Percentiles rank a stretch among this genome's conserved stretches.
Conservation (phyloP, 2,888 invertebrate genomes). For the Eristalinus sepulchralis region DNA sequence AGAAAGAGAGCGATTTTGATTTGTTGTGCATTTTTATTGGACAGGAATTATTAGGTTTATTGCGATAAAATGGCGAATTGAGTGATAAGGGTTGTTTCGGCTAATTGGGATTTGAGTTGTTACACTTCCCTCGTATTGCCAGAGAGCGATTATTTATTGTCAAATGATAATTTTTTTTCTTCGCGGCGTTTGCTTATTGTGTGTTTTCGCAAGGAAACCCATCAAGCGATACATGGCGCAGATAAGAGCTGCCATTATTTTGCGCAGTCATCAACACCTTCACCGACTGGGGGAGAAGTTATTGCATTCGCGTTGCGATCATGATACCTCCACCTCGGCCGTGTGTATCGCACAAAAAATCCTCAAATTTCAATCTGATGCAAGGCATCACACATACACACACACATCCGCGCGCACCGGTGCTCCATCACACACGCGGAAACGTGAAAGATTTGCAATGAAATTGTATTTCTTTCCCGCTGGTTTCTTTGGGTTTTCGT, state of each 20-base stretch:
- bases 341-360: slow-evolving; percentile 49
- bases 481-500: slow-evolving; percentile 52
- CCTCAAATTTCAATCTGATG: slow-evolving; percentile 66
- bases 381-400: slow-evolving; percentile 9
- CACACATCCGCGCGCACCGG: too few species aligned
- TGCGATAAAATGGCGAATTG: slow-evolving; percentile 72
- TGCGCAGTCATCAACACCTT: slow-evolving; percentile 41
- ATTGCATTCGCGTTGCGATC: slow-evolving; percentile 50
- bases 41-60: slow-evolving; percentile 72
- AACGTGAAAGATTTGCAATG: slow-evolving; percentile 48
- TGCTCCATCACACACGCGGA: slow-evolving; percentile 19
- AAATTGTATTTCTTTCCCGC: slow-evolving; percentile 22
- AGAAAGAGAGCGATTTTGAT: slow-evolving; percentile 60
- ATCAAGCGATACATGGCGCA: slow-evolving; percentile 18
- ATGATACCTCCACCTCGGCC: slow-evolving; percentile 38
- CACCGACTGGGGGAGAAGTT: slow-evolving; percentile 32
- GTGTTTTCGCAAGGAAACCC: slow-evolving; percentile 19
- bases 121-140: background rate
- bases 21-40: slow-evolving; percentile 72
- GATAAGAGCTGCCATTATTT: background rate
- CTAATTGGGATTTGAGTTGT: slow-evolving; percentile 60
- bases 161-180: slow-evolving; percentile 1
- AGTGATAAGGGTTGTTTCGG: slow-evolving; percentile 69
- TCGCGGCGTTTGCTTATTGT: slow-evolving; percentile 49
- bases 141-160: slow-evolving; percentile 22